Evolutionary conservation across 2,888 invertebrate species (phyloP), one percentile per base, ranked within the genome.

Genomic region (Nowickia ferox): DNA sequence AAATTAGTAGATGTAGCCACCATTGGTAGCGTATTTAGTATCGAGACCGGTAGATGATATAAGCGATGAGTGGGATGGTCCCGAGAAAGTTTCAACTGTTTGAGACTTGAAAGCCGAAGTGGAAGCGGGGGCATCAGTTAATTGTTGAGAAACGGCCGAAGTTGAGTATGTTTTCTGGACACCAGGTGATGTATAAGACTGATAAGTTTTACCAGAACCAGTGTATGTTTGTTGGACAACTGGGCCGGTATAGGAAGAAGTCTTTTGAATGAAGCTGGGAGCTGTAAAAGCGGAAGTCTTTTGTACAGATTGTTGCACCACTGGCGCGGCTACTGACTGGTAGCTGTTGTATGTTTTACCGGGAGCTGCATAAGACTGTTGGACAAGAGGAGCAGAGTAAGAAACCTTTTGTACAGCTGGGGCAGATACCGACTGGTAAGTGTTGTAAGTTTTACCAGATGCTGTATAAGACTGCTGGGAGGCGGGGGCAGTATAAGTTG

Each of bases 11-110:
- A 91, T 48, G 74, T 91, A 91, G 40, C 91, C 91, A 38, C 91
- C 91, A 63, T 91, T 90, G 69, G 89, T 81, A 44, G 86, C 90
- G 72, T 91, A 91, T 66, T 90, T 88, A 40, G 91, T 91, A 59
- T 89, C 91, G 66, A 89, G 86, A 8, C 89, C 89, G 13, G 85
- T 30, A 6, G 80, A 48, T 15, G 84, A 75, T n/a, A 84, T 76
- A 17, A 80, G 63, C n/a, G 84, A 77, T 69, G 80, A 42, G 6
- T 75, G 80, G 0, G 87, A 71, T 40, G 76, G 77, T 13, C 75
- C 74, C 22, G 61, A 38, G 17, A 65, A 84, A 15, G 46, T 61
- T 78, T 84, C 76, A 30, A 57, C 46, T 9, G 84, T 46, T 42
- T 87, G 86, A 17, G 82, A 55, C 17, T 82, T 81, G 30, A 82